Conservation (phyloP, 2,888 invertebrate genomes). For the Acrobasis repandana region DNA sequence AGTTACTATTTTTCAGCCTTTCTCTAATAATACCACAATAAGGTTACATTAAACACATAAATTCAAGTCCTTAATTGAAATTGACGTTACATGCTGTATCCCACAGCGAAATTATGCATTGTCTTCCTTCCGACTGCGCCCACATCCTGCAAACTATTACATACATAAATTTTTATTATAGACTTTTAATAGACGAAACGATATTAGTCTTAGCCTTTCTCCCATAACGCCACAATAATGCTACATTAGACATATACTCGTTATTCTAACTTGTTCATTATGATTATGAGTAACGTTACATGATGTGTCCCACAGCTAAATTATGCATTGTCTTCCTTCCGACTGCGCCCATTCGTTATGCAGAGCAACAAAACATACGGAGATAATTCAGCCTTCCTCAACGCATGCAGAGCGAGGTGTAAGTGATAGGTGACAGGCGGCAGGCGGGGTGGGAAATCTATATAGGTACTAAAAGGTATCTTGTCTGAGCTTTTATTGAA, state of each 20-base stretch:
- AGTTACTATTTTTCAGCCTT: neutral
- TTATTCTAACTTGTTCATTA: conserved; percentile 28
- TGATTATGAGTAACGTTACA: conserved; percentile 25
- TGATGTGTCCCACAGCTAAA: conserved; percentile 31
- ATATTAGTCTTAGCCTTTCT: neutral
- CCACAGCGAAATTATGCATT: conserved; percentile 37
- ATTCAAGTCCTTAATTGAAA: conserved; percentile 26
- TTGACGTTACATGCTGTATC: conserved; percentile 27
- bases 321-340: conserved; percentile 46
- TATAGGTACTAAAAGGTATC: too few species aligned
- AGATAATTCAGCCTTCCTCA: conserved; percentile 34
- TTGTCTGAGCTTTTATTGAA: too few species aligned
- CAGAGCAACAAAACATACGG: conserved; percentile 27
- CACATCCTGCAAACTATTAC: conserved; percentile 3
- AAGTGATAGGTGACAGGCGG: conserved; percentile 4
- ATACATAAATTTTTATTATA: too few species aligned
- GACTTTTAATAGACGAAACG: too few species aligned
- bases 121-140: conserved; percentile 44
- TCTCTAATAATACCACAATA: neutral
- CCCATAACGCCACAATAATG: neutral
- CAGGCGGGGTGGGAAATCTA: neutral
- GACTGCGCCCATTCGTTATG: conserved; percentile 34
- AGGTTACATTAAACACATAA: neutral
- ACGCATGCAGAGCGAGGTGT: conserved; percentile 14
- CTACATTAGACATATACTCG: conserved; percentile 1